Evolutionary conservation across 2,888 invertebrate species (phyloP).

Genomic region (Diloba caeruleocephala): DNA sequence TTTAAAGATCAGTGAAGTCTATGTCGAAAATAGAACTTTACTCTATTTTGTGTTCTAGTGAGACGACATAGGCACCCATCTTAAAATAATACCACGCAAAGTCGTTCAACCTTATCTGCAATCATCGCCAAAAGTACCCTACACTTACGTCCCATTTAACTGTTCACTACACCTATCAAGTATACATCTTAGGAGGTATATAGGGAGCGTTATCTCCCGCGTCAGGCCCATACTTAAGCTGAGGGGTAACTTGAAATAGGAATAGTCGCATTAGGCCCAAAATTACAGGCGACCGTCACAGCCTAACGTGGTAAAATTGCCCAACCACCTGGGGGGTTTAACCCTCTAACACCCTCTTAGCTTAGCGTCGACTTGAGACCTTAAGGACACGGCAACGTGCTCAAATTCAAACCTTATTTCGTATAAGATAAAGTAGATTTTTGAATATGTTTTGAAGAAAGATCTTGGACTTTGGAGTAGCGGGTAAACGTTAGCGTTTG

Average conservation of each 20-base stretch:
- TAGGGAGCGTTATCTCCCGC: slow-evolving; percentile 77
- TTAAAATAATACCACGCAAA: slow-evolving; percentile 12
- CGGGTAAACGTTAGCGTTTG: slow-evolving; percentile 81
- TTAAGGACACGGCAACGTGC: slow-evolving; percentile 42
- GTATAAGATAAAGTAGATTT: slow-evolving; percentile 11
- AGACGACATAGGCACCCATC: slow-evolving; percentile 18
- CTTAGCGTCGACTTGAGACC: slow-evolving; percentile 59
- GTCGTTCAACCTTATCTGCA: slow-evolving; percentile 33
- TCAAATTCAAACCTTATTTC: slow-evolving; percentile 48
- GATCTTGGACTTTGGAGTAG: slow-evolving; percentile 55
- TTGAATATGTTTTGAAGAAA: slow-evolving; percentile 14
- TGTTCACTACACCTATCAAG: slow-evolving; percentile 53
- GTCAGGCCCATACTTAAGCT: slow-evolving; percentile 84
- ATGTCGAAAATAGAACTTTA: no score
- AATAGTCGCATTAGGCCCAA: slow-evolving; percentile 89
- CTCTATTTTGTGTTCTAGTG: no score
- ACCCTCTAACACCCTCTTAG: slow-evolving; percentile 73
- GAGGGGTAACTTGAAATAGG: slow-evolving; percentile 87
- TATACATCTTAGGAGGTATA: slow-evolving; percentile 55
- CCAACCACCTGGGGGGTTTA: slow-evolving; percentile 85
- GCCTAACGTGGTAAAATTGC: slow-evolving; percentile 88
- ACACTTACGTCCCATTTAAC: slow-evolving; percentile 28
- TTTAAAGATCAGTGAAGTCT: no score
- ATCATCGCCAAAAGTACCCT: slow-evolving; percentile 44
- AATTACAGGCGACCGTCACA: slow-evolving; percentile 88